Evolutionary conservation across 2,797 vertebrate genomes (phyloP), one percentile per base, ranked within the genome.

Genomic region (Sebastiscus albofasciatus): DNA sequence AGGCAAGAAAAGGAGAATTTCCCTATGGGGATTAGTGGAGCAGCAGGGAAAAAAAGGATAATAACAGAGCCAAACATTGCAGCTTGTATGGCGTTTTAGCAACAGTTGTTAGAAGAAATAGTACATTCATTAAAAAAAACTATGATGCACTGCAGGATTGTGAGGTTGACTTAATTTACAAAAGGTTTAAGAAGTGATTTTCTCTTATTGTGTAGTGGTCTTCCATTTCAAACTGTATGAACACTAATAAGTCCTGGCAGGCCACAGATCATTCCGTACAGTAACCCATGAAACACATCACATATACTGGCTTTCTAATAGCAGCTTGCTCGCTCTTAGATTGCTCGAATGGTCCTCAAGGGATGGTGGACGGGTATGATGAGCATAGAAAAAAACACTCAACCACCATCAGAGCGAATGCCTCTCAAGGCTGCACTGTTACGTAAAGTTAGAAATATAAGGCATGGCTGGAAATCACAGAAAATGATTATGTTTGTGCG

Each of bases 201-300:
- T 72, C 22, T 62, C 68, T 7, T 9, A 72, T 61, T 64, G 24
- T 69, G 52, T n/a, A 65, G 42, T 59, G 58, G 29, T 69, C 39
- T 46, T 2, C 59, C 22, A 33, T 82, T 74, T 80, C 52, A 72
- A 80, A 58, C 72, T 56, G 14, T 16, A 36, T 36, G 22, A 70
- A 81, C 67, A 68, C 62, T 70, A 82, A 86, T 54, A 26, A 22
- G 5, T 74, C 67, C 55, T 70, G 87, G 87, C 80, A 86, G 69
- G 67, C 72, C 20, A 60, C 72, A 65, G 74, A 84, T 81, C 74
- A 69, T 54, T 69, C 46, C 29, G 22, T 39, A 77, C 83, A 67
- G 22, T 67, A 83, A 85, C 77, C 68, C 29, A 54, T 79, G 76
- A 88, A 78, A 80, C 72, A 71, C 55, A 79, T 82, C 71, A 81